A percentile compares a stretch with the other conserved stretches of the same genome.
Conservation (phyloP, 2,888 invertebrate species). For the Saturnia pavonia region DNA sequence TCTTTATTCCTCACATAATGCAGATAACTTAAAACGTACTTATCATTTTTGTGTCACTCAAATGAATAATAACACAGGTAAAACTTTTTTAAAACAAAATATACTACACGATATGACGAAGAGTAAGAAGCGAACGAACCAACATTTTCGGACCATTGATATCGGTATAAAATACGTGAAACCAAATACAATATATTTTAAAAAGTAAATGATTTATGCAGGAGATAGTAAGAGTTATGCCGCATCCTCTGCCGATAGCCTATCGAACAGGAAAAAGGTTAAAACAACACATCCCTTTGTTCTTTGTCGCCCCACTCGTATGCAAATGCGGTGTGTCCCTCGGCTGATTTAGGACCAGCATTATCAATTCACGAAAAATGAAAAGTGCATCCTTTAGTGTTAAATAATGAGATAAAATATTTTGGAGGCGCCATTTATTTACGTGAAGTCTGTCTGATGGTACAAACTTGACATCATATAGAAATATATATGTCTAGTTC, state of each 20-base stretch:
- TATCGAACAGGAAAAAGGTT: conserved; percentile 55
- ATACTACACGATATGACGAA: conserved; percentile 1
- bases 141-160: conserved; percentile 14
- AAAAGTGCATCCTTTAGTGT: conserved; percentile 26
- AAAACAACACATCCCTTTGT: conserved; percentile 61
- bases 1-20: not conserved
- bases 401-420: conserved; percentile 16
- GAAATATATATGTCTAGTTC: not conserved
- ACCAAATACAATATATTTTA: conserved; percentile 38
- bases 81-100: not conserved
- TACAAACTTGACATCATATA: not conserved
- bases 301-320: conserved; percentile 76
- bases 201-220: conserved; percentile 61
- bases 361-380: conserved; percentile 62
- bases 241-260: conserved; percentile 64
- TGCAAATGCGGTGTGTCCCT: conserved; percentile 66
- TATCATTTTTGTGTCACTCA: not conserved
- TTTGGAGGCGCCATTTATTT: conserved; percentile 16
- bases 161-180: conserved; percentile 34
- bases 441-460: not conserved
- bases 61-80: not conserved
- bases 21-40: not conserved
- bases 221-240: conserved; percentile 59
- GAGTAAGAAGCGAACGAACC: not conserved
- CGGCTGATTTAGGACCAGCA: conserved; percentile 69